Conservation (phyloP, 2,888 invertebrate genomes). For the Drosophila melanosoma region DNA sequence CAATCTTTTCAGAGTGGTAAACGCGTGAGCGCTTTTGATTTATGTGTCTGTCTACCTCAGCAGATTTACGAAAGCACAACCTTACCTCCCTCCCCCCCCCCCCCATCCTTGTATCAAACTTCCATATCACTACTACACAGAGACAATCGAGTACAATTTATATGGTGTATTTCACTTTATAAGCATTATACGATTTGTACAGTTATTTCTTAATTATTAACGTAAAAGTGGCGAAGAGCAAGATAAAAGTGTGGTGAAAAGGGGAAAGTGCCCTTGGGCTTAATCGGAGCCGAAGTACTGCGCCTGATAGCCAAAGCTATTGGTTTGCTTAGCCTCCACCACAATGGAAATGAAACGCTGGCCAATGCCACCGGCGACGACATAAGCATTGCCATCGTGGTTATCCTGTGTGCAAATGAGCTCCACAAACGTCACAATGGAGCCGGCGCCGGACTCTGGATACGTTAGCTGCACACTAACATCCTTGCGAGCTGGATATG, state of each 20-base stretch:
- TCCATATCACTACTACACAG: neutral
- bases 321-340: conserved; percentile 80
- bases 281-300: conserved; percentile 76
- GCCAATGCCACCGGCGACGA: conserved; percentile 83
- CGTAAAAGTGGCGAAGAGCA: neutral
- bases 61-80: conserved; percentile 41
- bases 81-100: neutral
- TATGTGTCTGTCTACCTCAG: conserved; percentile 21
- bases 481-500: conserved; percentile 75
- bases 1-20: conserved; percentile 31
- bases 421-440: conserved; percentile 79
- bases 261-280: neutral
- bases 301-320: conserved; percentile 79
- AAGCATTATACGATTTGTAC: conserved; percentile 25
- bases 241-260: neutral
- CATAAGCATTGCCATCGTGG: conserved; percentile 81
- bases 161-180: conserved; percentile 28
- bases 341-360: conserved; percentile 81
- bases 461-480: conserved; percentile 81
- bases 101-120: neutral
- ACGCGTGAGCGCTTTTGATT: conserved; percentile 52
- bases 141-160: conserved; percentile 5
- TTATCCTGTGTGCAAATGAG: conserved; percentile 78
- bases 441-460: conserved; percentile 76
- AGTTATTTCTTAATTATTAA: conserved; percentile 15